phyloP scores from a whole-genome alignment of 2,797 vertebrate species.

The Melanotaenia maccullochi region DNA sequence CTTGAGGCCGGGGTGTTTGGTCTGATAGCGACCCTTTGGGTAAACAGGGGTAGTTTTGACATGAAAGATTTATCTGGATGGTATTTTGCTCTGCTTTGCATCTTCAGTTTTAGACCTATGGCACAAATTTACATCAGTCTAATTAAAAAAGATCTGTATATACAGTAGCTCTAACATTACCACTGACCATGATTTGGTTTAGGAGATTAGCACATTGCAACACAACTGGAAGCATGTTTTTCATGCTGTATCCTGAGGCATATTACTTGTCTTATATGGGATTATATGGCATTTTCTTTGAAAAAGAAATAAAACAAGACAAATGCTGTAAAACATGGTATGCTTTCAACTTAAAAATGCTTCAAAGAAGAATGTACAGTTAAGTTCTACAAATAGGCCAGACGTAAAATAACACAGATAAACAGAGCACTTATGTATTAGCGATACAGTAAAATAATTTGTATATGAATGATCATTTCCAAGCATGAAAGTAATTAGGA shows the following conservation, averaged over 20 bases:
- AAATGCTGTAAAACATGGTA: neutral
- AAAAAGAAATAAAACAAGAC: neutral
- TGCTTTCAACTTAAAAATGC: neutral
- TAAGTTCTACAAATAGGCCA: neutral
- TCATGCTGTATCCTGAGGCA: neutral
- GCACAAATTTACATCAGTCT: neutral
- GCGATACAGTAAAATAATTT: constrained; percentile 27
- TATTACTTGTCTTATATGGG: neutral
- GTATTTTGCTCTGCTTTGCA: neutral
- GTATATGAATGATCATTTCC: constrained; percentile 47
- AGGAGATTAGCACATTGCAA: neutral
- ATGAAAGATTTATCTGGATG: neutral
- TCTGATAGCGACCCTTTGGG: too few species aligned
- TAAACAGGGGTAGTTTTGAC: neutral
- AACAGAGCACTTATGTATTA: constrained; percentile 9
- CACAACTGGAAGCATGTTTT: neutral
- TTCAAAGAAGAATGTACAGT: neutral
- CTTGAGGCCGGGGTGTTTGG: too few species aligned
- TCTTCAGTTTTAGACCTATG: neutral
- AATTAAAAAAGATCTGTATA: neutral
- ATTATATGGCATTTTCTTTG: neutral
- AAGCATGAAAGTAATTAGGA: constrained; percentile 44
- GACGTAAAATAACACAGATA: constrained; percentile 26
- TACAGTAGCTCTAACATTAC: neutral
- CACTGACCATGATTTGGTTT: neutral